These are phyloP conservation scores for Sminthurides bifidus DNA, from an alignment of 1,140 invertebrate species.

Conservation along the genomic window DNA sequence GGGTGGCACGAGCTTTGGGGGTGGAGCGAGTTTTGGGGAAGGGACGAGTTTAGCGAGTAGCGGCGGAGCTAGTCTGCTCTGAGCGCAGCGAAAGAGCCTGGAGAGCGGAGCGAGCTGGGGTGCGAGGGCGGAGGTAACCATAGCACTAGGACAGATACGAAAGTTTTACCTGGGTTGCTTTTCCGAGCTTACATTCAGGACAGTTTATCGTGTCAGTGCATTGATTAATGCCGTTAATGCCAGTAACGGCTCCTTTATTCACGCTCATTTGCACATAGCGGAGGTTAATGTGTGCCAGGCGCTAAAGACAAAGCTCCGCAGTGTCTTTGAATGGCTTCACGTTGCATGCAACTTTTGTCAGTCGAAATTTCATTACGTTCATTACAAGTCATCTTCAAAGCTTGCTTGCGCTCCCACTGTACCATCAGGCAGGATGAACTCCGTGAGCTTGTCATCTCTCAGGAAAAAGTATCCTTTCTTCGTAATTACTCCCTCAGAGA, in stretches of 20 bases:
- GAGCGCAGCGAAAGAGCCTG: too few species aligned
- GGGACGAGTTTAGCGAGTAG: too few species aligned
- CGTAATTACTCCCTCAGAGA: too few species aligned
- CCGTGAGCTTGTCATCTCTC: too few species aligned
- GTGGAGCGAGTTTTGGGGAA: too few species aligned
- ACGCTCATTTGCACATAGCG: conserved; percentile 4
- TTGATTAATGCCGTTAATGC: conserved; percentile 1
- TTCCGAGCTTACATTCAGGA: conserved; percentile 16
- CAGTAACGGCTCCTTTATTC: conserved; percentile 8
- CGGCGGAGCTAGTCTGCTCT: too few species aligned
- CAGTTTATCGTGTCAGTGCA: neutral
- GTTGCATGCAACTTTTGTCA: neutral
- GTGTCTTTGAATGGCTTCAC: neutral
- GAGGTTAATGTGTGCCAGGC: conserved; percentile 8
- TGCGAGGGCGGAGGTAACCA: too few species aligned
- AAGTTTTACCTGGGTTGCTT: conserved; percentile 11
- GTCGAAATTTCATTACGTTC: conserved; percentile 9
- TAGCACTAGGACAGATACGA: too few species aligned
- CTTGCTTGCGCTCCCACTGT: neutral
- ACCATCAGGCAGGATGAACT: neutral
- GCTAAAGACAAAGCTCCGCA: conserved; percentile 5
- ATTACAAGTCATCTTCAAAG: neutral
- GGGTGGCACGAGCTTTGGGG: too few species aligned
- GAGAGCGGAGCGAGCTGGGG: too few species aligned
- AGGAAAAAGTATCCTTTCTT: too few species aligned